Base-by-base conservation (phyloP, 2,113 vertebrate species). In the human region DNA sequence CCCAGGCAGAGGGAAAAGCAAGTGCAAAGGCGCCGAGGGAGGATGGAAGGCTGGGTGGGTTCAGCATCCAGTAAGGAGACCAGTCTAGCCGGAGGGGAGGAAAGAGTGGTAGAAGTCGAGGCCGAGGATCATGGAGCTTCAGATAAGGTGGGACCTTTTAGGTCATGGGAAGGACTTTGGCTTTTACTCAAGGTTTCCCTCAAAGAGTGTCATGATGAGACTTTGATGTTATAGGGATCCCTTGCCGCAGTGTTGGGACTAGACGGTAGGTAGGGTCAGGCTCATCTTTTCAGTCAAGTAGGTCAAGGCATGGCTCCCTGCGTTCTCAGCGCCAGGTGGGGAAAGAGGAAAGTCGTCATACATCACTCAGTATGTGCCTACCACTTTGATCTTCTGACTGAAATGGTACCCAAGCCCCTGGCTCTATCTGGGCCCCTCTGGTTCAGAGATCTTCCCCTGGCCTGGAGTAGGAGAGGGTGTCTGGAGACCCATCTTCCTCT, bases 251-350 rank as follows among this genome's bases (percentile, higher is more conserved):
- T 6, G 5, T 45, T 22, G 35, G 75, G n/a, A 40, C 2, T 14
- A 48, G 68, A 13, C 0, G 0, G 12, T 8, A 32, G 72, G 45
- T 16, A 52, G 8, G 22, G 27, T 7, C 22, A 2, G 57, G 32
- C 27, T n/a, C 12, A 10, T 81, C 55, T 64, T 0, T 59, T 38
- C 68, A 64, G 14, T 68, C 2, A 6, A 5, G 40, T 32, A 35
- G 22, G 23, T 50, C 8, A n/a, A 8, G 3, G 4, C 52, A 4
- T 35, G 48, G 55, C 18, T 59, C 16, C 35, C 55, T 27, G 6
- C 3, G 2, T 57, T 64, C 9, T 61, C 25, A n/a, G 40, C 12
- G 25, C 45, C 14, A 8, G 0, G 0, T 18, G 40, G 52, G 22
- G 43, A 55, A 32, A 59, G 12, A 45, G 9, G 52, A 17, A 64